phyloP scores from a whole-genome alignment of 2,888 invertebrate species.

The Dryocosmus kuriphilus region DNA sequence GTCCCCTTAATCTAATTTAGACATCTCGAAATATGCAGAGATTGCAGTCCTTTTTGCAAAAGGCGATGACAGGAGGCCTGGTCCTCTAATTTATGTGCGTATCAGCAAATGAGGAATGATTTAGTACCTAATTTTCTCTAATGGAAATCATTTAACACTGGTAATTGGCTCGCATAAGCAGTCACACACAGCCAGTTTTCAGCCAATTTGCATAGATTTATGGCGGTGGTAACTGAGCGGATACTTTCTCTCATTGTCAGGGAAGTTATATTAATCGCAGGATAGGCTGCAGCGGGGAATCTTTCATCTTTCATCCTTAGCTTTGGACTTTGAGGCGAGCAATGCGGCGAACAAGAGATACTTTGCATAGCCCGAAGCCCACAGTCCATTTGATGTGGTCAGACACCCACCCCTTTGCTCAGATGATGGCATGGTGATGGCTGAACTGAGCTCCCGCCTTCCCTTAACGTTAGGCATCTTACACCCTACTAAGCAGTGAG shows the following conservation, averaged over 20 bases:
- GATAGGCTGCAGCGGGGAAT: conserved; percentile 9
- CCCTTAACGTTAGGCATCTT: conserved; percentile 66
- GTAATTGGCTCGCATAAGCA: conserved; percentile 23
- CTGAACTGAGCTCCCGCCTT: conserved; percentile 57
- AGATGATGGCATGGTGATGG: conserved; percentile 28
- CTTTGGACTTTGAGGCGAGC: conserved; percentile 11
- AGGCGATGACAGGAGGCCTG: background rate
- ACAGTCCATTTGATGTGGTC: conserved; percentile 70
- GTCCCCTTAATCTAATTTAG: background rate
- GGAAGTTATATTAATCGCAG: conserved; percentile 38
- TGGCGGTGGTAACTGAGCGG: background rate
- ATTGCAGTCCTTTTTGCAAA: background rate
- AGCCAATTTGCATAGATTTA: conserved; percentile 38
- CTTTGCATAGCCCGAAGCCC: conserved; percentile 63
- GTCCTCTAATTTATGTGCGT: background rate
- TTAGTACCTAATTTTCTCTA: conserved; percentile 25
- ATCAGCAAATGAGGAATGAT: conserved; percentile 14
- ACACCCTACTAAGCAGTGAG: conserved; percentile 57
- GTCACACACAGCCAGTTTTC: background rate
- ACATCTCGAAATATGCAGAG: background rate
- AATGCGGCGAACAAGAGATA: conserved; percentile 54
- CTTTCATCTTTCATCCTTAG: conserved; percentile 34
- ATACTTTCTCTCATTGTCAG: conserved; percentile 36
- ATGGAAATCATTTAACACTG: conserved; percentile 20
- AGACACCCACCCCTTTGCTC: conserved; percentile 50